A percentile compares a stretch with the other conserved stretches of the same genome.
phyloP scores from a whole-genome alignment of 1,140 invertebrate genomes.

The Drosophila littoralis region DNA sequence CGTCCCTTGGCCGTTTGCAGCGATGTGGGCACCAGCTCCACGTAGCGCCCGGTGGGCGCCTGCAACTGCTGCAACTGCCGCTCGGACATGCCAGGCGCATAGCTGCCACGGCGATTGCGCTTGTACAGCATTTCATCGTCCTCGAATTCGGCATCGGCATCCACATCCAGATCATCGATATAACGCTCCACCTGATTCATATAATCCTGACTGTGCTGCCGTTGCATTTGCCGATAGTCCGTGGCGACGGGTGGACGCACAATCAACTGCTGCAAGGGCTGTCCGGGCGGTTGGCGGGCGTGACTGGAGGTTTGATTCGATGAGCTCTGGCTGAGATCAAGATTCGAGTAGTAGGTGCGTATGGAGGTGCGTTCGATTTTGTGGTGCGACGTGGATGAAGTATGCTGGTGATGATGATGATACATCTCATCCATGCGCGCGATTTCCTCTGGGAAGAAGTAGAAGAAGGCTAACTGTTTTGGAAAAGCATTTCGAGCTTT shows the following conservation, averaged over 20 bases:
- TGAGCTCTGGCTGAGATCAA: conserved; percentile 73
- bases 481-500: not conserved
- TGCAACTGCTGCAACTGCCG: conserved; percentile 54
- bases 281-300: conserved; percentile 27
- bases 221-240: conserved; percentile 43
- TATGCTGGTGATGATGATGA: conserved; percentile 71
- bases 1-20: conserved; percentile 79
- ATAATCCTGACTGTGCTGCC: conserved; percentile 56
- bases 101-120: conserved; percentile 56
- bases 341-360: conserved; percentile 82
- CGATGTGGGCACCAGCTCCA: conserved; percentile 63
- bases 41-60: conserved; percentile 48
- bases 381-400: conserved; percentile 71
- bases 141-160: conserved; percentile 62
- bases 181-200: conserved; percentile 73
- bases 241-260: conserved; percentile 25
- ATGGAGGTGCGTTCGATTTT: conserved; percentile 83
- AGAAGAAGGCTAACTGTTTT: not conserved
- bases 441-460: conserved; percentile 87
- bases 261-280: conserved; percentile 9
- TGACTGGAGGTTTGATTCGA: conserved; percentile 64
- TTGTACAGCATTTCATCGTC: conserved; percentile 66
- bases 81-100: conserved; percentile 66
- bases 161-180: conserved; percentile 69
- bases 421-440: conserved; percentile 86